Evolutionary conservation across 2,113 vertebrate species (phyloP), one percentile per base, ranked within the genome.

Genomic region (Okapia johnstoni): DNA sequence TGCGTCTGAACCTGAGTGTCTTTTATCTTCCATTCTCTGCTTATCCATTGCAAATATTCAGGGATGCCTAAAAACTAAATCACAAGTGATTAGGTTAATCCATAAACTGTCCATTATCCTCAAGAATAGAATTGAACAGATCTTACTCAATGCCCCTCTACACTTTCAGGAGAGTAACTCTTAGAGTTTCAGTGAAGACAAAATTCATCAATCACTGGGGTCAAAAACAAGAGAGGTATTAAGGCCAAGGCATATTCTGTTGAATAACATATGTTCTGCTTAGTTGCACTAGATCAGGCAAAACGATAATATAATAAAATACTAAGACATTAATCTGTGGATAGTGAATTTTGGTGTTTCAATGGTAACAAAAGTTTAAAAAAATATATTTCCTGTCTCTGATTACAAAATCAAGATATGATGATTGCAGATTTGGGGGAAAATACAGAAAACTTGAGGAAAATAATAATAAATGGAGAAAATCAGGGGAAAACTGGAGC

Each of bases 271-370:
- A 58, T 40, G 48, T 28, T 92, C 40, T 86, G 12, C 83, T 85
- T 73, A 94, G 50, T 2, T 84, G 26, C 23, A 76, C 40, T 77
- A 96, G 40, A 93, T 94, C 7, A 93, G 25, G 4, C 40, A 95
- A 95, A 85, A 86, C 26, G 48, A 80, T 33, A 70, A 94, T 50
- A 76, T 92, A 93, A 85, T 61, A 89, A 96, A 97, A 73, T 60
- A 93, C 23, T 55, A 94, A 89, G 23, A 93, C 43, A 61, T 70
- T 50, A 95, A 86, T 73, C 83, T 88, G 16, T 81, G 26, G 46
- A 26, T n/a, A 66, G 54, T 60, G 15, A 92, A 85, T 66, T 25
- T 90, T 79, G 55, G 43, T 80, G 40, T 52, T 91, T 96, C 76
- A 97, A 94, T 79, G 13, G 57, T 88, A 91, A 90, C 17, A 15